phyloP scores from a whole-genome alignment of 1,140 invertebrate species.

The Cyclina sinensis region DNA sequence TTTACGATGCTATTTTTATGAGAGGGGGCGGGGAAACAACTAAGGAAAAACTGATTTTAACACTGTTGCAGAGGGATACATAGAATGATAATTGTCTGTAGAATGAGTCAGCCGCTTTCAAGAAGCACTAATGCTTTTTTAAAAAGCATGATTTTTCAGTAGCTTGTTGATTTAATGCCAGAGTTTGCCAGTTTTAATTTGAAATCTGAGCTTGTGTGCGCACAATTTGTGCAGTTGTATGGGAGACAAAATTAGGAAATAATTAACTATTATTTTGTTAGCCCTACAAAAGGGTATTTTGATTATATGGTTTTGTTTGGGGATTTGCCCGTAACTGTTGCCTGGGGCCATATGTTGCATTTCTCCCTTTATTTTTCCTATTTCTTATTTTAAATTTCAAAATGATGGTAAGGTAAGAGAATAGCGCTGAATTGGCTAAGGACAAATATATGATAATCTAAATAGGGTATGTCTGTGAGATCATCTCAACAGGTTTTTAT shows the following conservation, averaged over 20 bases:
- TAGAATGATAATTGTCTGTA: neutral
- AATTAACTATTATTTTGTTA: conserved; percentile 40
- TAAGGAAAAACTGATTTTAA: no score
- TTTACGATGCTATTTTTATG: no score
- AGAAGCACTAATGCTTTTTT: neutral
- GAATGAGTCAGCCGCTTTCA: conserved; percentile 10
- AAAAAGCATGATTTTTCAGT: conserved; percentile 27
- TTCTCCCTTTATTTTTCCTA: neutral
- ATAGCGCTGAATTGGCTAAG: no score
- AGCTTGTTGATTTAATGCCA: conserved; percentile 47
- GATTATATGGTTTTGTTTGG: conserved; percentile 39
- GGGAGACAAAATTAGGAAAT: conserved; percentile 50
- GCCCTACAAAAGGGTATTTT: conserved; percentile 29
- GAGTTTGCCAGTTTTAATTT: conserved; percentile 50
- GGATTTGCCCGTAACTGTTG: neutral
- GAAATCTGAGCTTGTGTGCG: conserved; percentile 34
- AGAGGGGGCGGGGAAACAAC: no score
- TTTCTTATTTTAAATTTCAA: no score
- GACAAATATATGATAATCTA: no score
- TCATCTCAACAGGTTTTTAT: no score
- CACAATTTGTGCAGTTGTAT: conserved; percentile 44
- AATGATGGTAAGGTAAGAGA: no score
- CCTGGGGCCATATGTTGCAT: conserved; percentile 8
- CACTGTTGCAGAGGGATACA: neutral
- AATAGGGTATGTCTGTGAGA: no score